These are phyloP conservation scores for Bolinopsis microptera DNA, from an alignment of 37 sponge, comb jelly and placozoan genomes.

Conservation along the genomic window DNA sequence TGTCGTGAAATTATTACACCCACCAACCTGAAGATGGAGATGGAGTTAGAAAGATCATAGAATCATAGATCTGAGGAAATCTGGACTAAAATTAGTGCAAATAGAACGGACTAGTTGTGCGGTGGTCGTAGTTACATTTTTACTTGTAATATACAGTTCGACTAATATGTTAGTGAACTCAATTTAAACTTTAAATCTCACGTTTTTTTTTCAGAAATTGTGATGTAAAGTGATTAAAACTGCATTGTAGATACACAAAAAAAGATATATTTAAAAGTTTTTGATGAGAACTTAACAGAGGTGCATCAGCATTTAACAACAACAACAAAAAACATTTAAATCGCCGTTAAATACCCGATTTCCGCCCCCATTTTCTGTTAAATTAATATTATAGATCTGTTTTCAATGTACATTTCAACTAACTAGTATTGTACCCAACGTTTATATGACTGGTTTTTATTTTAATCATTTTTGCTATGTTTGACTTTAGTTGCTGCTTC, in stretches of 20 bases:
- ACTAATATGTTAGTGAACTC: neutral
- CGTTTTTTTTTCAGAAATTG: neutral
- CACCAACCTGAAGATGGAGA: neutral
- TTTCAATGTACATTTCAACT: neutral
- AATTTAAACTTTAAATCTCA: neutral
- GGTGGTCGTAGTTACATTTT: too few relatives aligned
- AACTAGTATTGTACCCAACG: neutral
- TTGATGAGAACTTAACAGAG: too few relatives aligned
- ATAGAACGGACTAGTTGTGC: too few relatives aligned
- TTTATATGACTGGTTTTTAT: neutral
- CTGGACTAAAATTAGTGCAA: neutral
- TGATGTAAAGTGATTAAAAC: neutral
- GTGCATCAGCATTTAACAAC: neutral
- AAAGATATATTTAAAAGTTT: neutral
- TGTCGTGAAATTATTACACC: slow-evolving; percentile 30
- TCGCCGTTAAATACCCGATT: neutral
- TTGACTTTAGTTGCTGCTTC: too few relatives aligned
- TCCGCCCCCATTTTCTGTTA: neutral
- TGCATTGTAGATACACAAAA: neutral
- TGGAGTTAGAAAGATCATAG: neutral
- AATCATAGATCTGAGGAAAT: too few relatives aligned
- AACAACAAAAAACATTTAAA: neutral
- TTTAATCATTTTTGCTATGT: neutral
- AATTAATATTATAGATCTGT: neutral
- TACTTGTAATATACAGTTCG: neutral